A percentile compares a stretch with the other conserved stretches of the same genome.
Conservation (phyloP, 2,888 invertebrate genomes). For the Mimachlamys varia region DNA sequence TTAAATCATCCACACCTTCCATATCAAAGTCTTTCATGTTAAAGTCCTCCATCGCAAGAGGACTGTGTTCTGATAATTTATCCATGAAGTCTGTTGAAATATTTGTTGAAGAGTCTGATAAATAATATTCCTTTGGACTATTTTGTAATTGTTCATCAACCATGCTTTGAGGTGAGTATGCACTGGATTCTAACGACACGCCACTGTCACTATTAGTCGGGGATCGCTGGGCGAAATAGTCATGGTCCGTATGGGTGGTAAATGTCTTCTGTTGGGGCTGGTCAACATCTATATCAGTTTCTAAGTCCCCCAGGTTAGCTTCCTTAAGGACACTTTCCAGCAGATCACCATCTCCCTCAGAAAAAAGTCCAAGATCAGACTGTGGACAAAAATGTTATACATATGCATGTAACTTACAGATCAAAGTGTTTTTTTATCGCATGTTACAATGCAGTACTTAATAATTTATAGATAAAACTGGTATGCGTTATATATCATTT, state of each 20-base stretch:
- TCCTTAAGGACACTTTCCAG: slow-evolving; percentile 53
- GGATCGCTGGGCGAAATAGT: slow-evolving; percentile 70
- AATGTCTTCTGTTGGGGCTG: slow-evolving; percentile 41
- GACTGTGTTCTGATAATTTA: slow-evolving; percentile 46
- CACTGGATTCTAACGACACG: slow-evolving; percentile 67
- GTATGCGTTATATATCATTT: too few relatives aligned
- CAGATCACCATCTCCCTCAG: slow-evolving; percentile 55
- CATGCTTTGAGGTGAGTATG: slow-evolving; percentile 59
- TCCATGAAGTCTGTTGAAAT: slow-evolving; percentile 48
- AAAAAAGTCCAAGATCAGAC: slow-evolving; percentile 65
- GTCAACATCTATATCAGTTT: slow-evolving; percentile 39
- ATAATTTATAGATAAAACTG: too few relatives aligned
- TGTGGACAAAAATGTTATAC: slow-evolving; percentile 52
- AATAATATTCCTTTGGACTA: slow-evolving; percentile 53
- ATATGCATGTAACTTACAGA: too few relatives aligned
- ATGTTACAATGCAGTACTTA: too few relatives aligned
- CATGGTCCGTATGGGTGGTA: slow-evolving; percentile 66
- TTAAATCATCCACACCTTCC: slow-evolving; percentile 54
- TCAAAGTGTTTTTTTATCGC: too few relatives aligned
- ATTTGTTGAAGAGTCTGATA: slow-evolving; percentile 61
- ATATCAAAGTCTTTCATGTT: slow-evolving; percentile 64
- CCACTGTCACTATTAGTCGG: slow-evolving; percentile 76
- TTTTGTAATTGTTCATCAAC: slow-evolving; percentile 53
- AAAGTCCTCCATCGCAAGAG: slow-evolving; percentile 64
- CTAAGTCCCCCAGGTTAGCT: slow-evolving; percentile 39